Evolutionary conservation across 2,888 invertebrate species (phyloP).

Genomic region (Tachystola acroxantha): DNA sequence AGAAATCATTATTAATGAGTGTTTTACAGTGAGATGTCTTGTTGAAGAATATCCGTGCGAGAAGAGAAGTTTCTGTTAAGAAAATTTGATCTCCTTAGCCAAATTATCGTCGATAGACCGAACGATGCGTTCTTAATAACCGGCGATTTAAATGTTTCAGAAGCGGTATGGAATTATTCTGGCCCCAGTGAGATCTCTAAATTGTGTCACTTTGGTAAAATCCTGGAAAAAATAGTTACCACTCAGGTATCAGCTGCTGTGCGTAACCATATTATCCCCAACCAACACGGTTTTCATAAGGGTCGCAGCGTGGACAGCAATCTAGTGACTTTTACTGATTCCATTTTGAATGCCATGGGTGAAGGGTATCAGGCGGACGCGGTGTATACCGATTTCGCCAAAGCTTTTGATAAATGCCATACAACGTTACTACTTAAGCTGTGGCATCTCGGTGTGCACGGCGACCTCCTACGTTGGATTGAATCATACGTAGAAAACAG

Average conservation of each 20-base stretch:
- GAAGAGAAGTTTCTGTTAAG: too few relatives aligned
- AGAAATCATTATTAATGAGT: too few relatives aligned
- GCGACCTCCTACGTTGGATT: background rate
- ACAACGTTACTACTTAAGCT: background rate
- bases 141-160: too few relatives aligned
- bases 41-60: too few relatives aligned
- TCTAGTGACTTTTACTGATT: background rate
- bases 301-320: conserved; percentile 1
- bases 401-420: conserved; percentile 3
- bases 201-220: background rate
- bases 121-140: too few relatives aligned
- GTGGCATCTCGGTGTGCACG: background rate
- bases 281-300: conserved; percentile 1
- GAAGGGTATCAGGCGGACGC: background rate
- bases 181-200: too few relatives aligned
- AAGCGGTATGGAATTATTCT: too few relatives aligned
- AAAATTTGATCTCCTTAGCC: too few relatives aligned
- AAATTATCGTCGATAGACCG: too few relatives aligned
- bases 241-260: background rate
- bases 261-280: background rate
- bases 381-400: too few relatives aligned
- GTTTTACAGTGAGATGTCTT: too few relatives aligned
- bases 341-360: background rate
- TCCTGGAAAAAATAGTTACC: conserved; percentile 1
- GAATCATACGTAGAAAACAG: background rate